phyloP scores from a whole-genome alignment of 2,888 invertebrate species.

The Hesperia comma region DNA sequence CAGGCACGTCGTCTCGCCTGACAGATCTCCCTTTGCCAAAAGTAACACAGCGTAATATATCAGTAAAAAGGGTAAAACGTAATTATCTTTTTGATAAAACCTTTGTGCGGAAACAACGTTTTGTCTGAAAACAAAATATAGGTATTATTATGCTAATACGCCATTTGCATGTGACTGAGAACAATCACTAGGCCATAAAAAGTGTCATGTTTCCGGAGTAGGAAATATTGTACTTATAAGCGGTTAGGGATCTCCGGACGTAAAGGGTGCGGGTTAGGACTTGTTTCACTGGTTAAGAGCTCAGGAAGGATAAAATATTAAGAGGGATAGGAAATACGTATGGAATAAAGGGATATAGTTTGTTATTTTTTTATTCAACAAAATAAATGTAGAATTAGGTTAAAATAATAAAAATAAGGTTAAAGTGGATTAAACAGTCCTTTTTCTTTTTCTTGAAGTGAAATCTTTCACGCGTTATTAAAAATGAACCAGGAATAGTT shows the following conservation, averaged over 20 bases:
- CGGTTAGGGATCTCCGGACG: conserved; percentile 10
- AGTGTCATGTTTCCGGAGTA: conserved; percentile 58
- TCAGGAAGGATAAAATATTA: neutral
- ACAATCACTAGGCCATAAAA: conserved; percentile 75
- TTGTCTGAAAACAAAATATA: conserved; percentile 61
- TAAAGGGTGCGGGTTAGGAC: neutral
- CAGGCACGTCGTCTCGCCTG: too few species aligned
- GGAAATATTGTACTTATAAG: conserved; percentile 54
- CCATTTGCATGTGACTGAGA: conserved; percentile 75
- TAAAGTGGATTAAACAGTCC: too few species aligned
- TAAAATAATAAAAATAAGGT: too few species aligned
- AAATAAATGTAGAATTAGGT: too few species aligned
- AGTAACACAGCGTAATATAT: too few species aligned
- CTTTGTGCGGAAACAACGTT: conserved; percentile 9
- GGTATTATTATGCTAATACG: conserved; percentile 64
- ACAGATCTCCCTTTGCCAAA: too few species aligned
- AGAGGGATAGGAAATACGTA: too few species aligned
- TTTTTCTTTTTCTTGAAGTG: too few species aligned
- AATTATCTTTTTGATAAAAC: neutral
- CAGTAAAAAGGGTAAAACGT: neutral
- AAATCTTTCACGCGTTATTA: too few species aligned
- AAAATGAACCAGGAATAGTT: too few species aligned
- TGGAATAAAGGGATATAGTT: too few species aligned
- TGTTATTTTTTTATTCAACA: too few species aligned
- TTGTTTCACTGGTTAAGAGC: neutral